phyloP scores from a whole-genome alignment of 2,113 vertebrate genomes.

The Serilophus lunatus region DNA sequence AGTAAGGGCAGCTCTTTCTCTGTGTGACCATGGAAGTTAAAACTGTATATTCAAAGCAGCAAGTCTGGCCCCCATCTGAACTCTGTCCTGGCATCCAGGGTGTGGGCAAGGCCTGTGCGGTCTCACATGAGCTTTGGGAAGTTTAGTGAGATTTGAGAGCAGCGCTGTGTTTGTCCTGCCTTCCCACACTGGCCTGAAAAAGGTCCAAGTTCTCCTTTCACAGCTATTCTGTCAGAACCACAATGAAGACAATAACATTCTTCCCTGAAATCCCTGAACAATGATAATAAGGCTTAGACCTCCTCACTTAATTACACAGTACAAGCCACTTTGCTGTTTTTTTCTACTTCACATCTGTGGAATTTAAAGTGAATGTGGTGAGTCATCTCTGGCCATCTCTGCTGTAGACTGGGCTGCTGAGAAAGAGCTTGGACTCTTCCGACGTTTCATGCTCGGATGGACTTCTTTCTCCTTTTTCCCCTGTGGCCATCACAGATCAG shows the following conservation, averaged over 20 bases:
- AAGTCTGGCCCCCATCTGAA: not conserved
- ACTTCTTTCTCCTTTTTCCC: not conserved
- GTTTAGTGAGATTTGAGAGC: not conserved
- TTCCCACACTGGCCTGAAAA: not conserved
- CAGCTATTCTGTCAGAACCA: not conserved
- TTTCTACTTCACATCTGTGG: not conserved
- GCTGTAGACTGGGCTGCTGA: not conserved
- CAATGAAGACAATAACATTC: not conserved
- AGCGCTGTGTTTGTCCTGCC: not conserved
- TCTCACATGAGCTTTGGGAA: not conserved
- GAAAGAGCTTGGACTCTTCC: not conserved
- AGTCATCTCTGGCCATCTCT: not conserved
- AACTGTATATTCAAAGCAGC: not conserved
- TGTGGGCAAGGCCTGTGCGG: not conserved
- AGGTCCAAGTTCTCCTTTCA: not conserved
- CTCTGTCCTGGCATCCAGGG: not conserved
- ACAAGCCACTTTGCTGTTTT: not conserved
- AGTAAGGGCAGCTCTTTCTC: not conserved
- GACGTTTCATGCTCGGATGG: accelerated
- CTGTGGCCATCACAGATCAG: not conserved
- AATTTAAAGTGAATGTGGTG: not conserved
- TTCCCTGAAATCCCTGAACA: not conserved
- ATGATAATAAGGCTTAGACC: not conserved
- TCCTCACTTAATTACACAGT: not conserved
- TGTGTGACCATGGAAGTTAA: not conserved